Percentiles rank a stretch among this genome's conserved stretches.
Conservation (phyloP, 2,113 vertebrate species). For the Mustela lutreola region DNA sequence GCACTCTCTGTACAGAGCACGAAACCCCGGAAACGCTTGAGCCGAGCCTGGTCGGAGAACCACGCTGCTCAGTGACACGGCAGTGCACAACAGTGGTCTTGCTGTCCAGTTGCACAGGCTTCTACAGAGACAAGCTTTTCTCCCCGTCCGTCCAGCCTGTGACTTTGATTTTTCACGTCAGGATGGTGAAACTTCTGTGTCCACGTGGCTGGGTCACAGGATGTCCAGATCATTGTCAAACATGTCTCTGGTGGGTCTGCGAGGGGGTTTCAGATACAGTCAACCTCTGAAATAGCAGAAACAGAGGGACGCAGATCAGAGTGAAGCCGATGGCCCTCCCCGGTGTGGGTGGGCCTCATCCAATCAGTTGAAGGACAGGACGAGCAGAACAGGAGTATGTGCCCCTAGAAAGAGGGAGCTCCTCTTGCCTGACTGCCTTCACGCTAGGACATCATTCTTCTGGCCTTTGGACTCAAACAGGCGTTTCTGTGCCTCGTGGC, state of each 20-base stretch:
- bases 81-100: background rate
- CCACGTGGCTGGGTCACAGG: background rate
- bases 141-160: rapidly evolving
- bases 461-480: background rate
- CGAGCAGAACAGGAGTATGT: rapidly evolving
- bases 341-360: rapidly evolving
- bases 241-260: background rate
- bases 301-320: background rate
- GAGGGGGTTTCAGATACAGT: too few relatives aligned
- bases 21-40: too few relatives aligned
- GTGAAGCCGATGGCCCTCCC: rapidly evolving
- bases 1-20: too few relatives aligned
- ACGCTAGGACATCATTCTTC: rapidly evolving
- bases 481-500: background rate
- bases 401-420: background rate
- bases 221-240: background rate
- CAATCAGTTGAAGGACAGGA: rapidly evolving
- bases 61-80: background rate
- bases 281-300: background rate
- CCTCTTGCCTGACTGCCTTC: rapidly evolving
- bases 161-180: background rate
- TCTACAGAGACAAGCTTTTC: too few relatives aligned
- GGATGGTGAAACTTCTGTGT: background rate
- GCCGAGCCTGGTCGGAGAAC: background rate
- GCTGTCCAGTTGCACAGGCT: rapidly evolving